Evolutionary conservation across 2,797 vertebrate genomes (phyloP).

Genomic region (Sardinella longiceps): DNA sequence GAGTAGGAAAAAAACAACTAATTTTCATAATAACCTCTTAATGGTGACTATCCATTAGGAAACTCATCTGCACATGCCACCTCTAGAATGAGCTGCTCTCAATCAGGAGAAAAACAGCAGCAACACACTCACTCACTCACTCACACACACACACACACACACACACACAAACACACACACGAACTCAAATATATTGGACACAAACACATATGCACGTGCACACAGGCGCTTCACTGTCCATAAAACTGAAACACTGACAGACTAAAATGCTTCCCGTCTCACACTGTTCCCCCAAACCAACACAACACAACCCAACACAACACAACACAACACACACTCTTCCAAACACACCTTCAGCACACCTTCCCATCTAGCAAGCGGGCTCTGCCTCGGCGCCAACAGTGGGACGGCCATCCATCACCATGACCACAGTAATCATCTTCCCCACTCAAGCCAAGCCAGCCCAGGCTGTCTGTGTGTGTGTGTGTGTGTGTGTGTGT

Average conservation of each 20-base stretch:
- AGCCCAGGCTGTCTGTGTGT: not conserved
- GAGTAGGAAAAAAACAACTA: conserved; percentile 43
- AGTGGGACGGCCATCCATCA: not conserved
- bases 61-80: conserved; percentile 16
- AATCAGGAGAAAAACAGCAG: conserved; percentile 12
- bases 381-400: not conserved
- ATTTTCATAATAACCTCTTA: conserved; percentile 45
- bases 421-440: conserved; percentile 18
- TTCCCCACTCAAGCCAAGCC: not conserved
- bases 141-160: not conserved
- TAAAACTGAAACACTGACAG: not conserved
- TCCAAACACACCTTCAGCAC: not conserved
- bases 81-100: not conserved
- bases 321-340: too few relatives aligned
- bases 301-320: too few relatives aligned
- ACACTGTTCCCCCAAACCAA: not conserved
- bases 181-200: too few relatives aligned
- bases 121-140: not conserved
- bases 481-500: not conserved
- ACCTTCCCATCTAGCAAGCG: not conserved
- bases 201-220: not conserved
- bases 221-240: not conserved
- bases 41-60: conserved; percentile 52
- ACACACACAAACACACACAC: not conserved
- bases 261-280: not conserved